Conservation (phyloP, 2,888 invertebrate species). For the Pristionchus maxplancki region DNA sequence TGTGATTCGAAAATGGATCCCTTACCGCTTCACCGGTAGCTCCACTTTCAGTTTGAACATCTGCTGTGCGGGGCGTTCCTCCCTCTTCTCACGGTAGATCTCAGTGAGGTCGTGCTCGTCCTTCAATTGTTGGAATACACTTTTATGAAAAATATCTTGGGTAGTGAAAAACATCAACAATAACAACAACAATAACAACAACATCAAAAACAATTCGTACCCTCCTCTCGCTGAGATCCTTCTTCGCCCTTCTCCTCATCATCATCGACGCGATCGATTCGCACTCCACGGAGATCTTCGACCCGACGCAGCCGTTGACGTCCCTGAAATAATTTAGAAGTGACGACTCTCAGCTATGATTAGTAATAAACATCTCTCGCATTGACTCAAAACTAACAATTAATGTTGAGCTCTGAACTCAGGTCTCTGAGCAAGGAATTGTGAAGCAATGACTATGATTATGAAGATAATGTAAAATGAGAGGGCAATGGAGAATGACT, state of each 20-base stretch:
- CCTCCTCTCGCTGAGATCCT: constrained; percentile 16
- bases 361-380: no score
- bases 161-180: not conserved
- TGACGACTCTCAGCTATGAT: not conserved
- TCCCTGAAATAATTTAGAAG: constrained; percentile 72
- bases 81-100: constrained; percentile 50
- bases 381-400: no score
- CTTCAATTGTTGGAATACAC: not conserved
- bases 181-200: not conserved
- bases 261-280: constrained; percentile 79
- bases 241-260: constrained; percentile 48
- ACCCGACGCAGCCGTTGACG: constrained; percentile 90
- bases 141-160: not conserved
- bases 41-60: constrained; percentile 59
- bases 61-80: constrained; percentile 20
- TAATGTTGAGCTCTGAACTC: no score
- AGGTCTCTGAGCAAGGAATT: no score
- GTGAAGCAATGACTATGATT: no score
- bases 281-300: constrained; percentile 82
- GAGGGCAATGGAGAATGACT: no score
- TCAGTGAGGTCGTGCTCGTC: constrained; percentile 51
- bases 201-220: not conserved
- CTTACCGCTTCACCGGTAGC: constrained; percentile 64
- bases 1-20: constrained; percentile 77
- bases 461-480: no score